Conservation (phyloP, 2,797 vertebrate species). For the Gobionotothen gibberifrons region DNA sequence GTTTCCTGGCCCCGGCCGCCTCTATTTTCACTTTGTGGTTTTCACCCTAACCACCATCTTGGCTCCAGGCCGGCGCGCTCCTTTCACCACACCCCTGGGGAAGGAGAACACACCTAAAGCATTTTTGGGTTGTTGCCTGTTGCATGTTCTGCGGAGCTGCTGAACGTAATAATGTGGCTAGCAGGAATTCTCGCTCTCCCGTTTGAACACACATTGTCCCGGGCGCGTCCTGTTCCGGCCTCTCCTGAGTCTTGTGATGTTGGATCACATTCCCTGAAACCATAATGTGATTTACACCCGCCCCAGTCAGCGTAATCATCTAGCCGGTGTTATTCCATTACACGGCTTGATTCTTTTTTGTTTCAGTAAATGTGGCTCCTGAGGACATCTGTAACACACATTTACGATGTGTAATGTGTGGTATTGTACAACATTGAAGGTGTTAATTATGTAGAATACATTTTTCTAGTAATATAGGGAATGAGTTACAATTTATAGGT, state of each 20-base stretch:
- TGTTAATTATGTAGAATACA: conserved; percentile 55
- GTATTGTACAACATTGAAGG: conserved; percentile 36
- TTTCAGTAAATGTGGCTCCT: conserved; percentile 44
- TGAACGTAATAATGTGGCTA: conserved; percentile 70
- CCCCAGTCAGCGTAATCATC: conserved; percentile 51
- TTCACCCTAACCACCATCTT: conserved; percentile 67
- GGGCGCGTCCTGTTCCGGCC: conserved; percentile 52
- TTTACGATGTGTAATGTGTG: conserved; percentile 58
- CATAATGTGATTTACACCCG: conserved; percentile 71
- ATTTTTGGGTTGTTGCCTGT: conserved; percentile 71
- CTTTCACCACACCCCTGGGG: conserved; percentile 70
- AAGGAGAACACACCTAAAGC: conserved; percentile 77
- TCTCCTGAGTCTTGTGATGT: conserved; percentile 39
- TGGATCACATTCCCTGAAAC: conserved; percentile 65
- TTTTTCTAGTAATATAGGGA: conserved; percentile 29
- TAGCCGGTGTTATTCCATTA: conserved; percentile 58
- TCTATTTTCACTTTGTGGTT: conserved; percentile 80
- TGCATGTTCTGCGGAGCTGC: conserved; percentile 64
- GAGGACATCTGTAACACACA: conserved; percentile 49
- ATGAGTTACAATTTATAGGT: conserved; percentile 35
- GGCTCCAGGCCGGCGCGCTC: conserved; percentile 73
- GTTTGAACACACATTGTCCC: conserved; percentile 52
- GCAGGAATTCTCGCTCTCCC: conserved; percentile 65
- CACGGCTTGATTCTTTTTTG: conserved; percentile 31
- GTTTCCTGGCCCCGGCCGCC: conserved; percentile 52